Conservation (phyloP, 2,113 vertebrate species). For the Sphyrna mokarran region DNA sequence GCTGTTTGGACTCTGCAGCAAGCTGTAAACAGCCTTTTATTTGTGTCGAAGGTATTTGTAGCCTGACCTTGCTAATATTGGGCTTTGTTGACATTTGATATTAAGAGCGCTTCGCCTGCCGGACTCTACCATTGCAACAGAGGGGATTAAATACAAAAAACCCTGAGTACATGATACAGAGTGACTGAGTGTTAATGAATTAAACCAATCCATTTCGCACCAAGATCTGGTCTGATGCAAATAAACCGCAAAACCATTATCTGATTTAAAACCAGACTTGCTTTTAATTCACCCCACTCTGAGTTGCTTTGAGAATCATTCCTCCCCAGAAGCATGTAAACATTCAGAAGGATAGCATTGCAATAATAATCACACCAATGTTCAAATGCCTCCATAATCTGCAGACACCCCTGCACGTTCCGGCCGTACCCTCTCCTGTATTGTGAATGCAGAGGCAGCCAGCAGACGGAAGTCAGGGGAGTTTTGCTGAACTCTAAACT, state of each 20-base stretch:
- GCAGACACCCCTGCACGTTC: background rate
- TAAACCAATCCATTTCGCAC: background rate
- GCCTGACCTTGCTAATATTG: constrained; percentile 4
- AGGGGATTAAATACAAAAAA: background rate
- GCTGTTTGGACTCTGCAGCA: background rate
- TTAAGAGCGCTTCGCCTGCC: background rate
- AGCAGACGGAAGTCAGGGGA: background rate
- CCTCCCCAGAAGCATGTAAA: background rate
- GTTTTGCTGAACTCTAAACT: constrained; percentile 13
- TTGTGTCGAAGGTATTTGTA: background rate
- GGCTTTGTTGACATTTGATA: background rate
- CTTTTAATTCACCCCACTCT: background rate
- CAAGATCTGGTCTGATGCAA: background rate
- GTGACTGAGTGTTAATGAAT: background rate
- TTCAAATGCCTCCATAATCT: background rate
- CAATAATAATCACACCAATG: background rate
- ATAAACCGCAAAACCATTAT: background rate
- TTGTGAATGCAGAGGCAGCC: background rate
- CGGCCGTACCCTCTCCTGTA: background rate
- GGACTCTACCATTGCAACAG: background rate
- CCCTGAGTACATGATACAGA: background rate
- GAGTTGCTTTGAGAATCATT: background rate
- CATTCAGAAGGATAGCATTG: background rate
- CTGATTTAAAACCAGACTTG: background rate
- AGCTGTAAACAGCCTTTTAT: background rate